A percentile compares a stretch with the other conserved stretches of the same genome.
phyloP scores from a whole-genome alignment of 2,113 vertebrate species.

The Melanerpes formicivorus region DNA sequence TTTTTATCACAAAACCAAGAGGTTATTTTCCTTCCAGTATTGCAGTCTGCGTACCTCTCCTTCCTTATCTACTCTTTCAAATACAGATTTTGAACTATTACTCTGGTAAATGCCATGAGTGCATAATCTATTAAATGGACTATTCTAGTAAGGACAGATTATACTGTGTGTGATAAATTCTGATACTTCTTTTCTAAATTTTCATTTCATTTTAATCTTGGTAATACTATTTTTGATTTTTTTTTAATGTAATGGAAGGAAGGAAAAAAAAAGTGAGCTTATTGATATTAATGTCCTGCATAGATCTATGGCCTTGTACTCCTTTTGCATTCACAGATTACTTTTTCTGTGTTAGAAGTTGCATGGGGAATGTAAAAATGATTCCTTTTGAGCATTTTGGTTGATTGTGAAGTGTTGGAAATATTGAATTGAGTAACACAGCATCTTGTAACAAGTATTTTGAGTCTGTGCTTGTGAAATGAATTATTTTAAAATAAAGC shows the following conservation, averaged over 20 bases:
- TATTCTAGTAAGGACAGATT: neutral
- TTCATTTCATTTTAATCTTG: neutral
- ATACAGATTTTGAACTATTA: neutral
- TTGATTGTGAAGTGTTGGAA: neutral
- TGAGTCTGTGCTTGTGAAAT: neutral
- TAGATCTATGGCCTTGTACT: neutral
- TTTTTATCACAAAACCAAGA: neutral
- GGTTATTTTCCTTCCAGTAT: neutral
- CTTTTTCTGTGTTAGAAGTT: neutral
- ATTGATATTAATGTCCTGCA: neutral
- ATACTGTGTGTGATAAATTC: neutral
- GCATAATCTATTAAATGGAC: neutral
- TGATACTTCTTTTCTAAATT: neutral
- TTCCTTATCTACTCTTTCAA: neutral
- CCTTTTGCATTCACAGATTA: neutral
- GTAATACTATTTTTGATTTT: neutral
- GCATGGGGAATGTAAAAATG: neutral
- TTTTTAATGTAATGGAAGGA: neutral
- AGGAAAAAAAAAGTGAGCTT: accelerated
- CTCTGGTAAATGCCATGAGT: neutral
- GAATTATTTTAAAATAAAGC: neutral
- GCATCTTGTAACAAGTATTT: neutral
- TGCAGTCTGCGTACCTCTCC: neutral
- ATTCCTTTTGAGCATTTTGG: neutral
- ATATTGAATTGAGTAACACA: neutral